phyloP scores from a whole-genome alignment of 2,888 invertebrate species.

The Hecatera dysodea region DNA sequence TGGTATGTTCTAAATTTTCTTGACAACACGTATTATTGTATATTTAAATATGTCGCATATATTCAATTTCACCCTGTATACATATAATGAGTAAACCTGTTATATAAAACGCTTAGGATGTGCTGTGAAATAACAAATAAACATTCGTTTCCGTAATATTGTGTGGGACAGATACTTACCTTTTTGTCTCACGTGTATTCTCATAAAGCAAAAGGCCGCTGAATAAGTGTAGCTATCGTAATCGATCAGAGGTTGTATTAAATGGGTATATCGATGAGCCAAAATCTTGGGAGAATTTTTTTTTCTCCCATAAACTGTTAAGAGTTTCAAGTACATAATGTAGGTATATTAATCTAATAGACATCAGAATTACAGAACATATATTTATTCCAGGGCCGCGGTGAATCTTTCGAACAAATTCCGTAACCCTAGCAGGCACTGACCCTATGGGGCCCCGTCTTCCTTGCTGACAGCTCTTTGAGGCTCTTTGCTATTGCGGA shows the following conservation, averaged over 20 bases:
- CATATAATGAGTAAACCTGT: too few species aligned
- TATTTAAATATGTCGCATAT: too few species aligned
- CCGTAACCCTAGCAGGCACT: too few species aligned
- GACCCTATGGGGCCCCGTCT: too few species aligned
- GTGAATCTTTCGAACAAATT: too few species aligned
- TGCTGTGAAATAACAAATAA: neutral
- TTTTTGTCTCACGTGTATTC: slow-evolving; percentile 36
- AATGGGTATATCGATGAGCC: fast-evolving
- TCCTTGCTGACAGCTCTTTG: too few species aligned
- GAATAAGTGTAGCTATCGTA: fast-evolving
- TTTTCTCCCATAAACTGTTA: slow-evolving; percentile 5
- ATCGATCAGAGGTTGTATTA: fast-evolving
- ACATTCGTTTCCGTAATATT: neutral
- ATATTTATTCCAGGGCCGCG: neutral
- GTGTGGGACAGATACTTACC: neutral
- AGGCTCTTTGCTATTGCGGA: too few species aligned
- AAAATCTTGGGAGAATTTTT: slow-evolving; percentile 11
- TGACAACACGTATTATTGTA: too few species aligned
- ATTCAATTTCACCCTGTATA: too few species aligned
- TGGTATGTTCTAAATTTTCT: too few species aligned
- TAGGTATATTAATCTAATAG: too few species aligned
- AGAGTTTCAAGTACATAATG: neutral
- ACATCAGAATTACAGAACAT: neutral
- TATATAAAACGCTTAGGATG: neutral
- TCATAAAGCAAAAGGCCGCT: slow-evolving; percentile 14